phyloP scores from a whole-genome alignment of 53 echinoderm and acorn worm species.

The Patiria pectinifera region DNA sequence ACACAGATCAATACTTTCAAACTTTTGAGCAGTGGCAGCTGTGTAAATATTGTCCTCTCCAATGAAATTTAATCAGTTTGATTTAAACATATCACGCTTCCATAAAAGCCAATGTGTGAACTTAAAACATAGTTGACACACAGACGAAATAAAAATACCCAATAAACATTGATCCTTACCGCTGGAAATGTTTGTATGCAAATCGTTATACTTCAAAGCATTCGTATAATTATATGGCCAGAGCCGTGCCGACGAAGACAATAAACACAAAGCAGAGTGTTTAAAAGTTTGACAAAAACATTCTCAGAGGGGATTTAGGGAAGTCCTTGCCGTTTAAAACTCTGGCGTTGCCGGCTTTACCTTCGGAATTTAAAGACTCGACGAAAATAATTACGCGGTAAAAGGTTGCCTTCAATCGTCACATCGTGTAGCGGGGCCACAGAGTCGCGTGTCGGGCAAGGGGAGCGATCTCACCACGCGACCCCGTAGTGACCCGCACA shows the following conservation, averaged over 20 bases:
- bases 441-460: constrained; percentile 15
- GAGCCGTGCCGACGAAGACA: neutral
- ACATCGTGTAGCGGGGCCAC: neutral
- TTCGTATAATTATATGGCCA: constrained; percentile 58
- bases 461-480: neutral
- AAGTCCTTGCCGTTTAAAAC: neutral
- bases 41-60: neutral
- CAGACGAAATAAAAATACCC: neutral
- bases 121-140: neutral
- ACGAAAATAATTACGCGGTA: neutral
- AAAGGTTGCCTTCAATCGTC: constrained; percentile 23
- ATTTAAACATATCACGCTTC: neutral
- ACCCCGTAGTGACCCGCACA: constrained; percentile 34
- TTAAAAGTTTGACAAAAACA: neutral
- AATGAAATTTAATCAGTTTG: neutral
- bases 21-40: neutral
- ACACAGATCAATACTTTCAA: neutral
- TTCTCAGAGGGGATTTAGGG: neutral
- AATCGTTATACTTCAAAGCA: constrained; percentile 49
- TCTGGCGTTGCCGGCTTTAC: neutral
- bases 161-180: constrained; percentile 4
- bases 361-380: constrained; percentile 45
- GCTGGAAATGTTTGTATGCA: constrained; percentile 35
- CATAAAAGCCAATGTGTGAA: neutral
- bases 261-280: neutral